Conservation (phyloP, 2,113 vertebrate species). For the Tachysurus fulvidraco region DNA sequence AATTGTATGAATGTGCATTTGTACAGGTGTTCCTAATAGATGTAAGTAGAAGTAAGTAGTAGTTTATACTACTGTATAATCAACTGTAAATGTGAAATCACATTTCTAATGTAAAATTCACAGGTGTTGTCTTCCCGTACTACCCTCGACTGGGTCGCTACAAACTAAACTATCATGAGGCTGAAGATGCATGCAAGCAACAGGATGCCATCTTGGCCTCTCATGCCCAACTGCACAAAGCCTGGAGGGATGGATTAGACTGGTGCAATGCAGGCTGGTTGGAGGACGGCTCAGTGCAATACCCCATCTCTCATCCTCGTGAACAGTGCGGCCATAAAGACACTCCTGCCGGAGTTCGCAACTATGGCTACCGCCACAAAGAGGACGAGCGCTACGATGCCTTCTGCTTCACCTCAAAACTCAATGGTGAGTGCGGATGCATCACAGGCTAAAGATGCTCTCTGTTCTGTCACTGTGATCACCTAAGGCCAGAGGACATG, state of each 20-base stretch:
- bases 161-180: constrained; percentile 86
- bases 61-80: constrained; percentile 1
- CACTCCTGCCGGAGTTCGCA: constrained; percentile 80
- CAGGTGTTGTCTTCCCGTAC: constrained; percentile 94
- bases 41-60: not conserved
- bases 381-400: constrained; percentile 87
- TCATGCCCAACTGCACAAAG: constrained; percentile 87
- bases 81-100: not conserved
- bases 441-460: constrained; percentile 1
- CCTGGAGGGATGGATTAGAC: constrained; percentile 89
- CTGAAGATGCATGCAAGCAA: constrained; percentile 79
- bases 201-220: constrained; percentile 94
- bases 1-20: not conserved
- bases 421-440: constrained; percentile 78
- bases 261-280: constrained; percentile 98
- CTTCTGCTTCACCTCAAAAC: constrained; percentile 95
- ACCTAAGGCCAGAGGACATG: constrained; percentile 57
- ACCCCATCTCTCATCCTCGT: constrained; percentile 86
- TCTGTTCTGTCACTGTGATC: constrained; percentile 60
- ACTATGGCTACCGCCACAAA: constrained; percentile 92
- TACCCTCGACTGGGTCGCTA: constrained; percentile 88
- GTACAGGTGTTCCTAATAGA: not conserved
- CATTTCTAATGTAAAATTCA: constrained; percentile 1
- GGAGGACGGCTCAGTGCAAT: constrained; percentile 90
- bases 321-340: constrained; percentile 85